Base-by-base conservation (phyloP, 2,797 vertebrate species). In the Galaxias olidus region DNA sequence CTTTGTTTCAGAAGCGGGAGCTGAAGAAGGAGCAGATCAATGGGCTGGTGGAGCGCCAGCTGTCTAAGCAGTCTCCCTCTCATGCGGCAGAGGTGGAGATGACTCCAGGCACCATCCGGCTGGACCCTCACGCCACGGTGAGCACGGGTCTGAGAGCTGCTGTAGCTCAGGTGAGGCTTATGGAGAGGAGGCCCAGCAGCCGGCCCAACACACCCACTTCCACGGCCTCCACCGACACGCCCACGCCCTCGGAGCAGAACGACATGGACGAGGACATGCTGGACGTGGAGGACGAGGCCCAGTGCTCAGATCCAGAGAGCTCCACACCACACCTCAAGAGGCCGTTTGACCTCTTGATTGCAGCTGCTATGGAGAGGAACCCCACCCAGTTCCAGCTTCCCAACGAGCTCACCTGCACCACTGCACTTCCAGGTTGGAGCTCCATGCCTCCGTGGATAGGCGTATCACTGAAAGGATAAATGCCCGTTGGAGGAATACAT, bases 21-120 rank as follows among this genome's bases (percentile, higher is more conserved):
- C 93, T 94, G 84, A 94, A 94, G 86, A 94, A 94, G 81, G 93
- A 95, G 76, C 94, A 95, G 79, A 92, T 95, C 73, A 95, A 95
- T 77, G 94, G 94, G 75, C 85, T 94, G 81, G 89, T 94, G 84
- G 94, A 95, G 80, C 91, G 89, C 79, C 71, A 75, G 66, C 86
- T 91, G 63, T 82, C 90, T 72, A 94, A 94, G 84, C 91, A 93
- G 83, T 93, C 91, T 51, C 90, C 89, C 58, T 94, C 94, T 49
- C 94, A 93, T 47, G 93, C 90, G 73, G 88, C 90, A 71, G 94
- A 95, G 81, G 87, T 89, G 72, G 94, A 95, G 74, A 90, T 93
- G 84, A 12, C 30, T 20, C 47, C 59, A 0, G 90, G 93, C 77
- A 71, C 72, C 0, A 64, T 80, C 42, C 72, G 74, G 4, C 68